Evolutionary conservation across 2,888 invertebrate species (phyloP).

Genomic region (Petrophora chlorosata): DNA sequence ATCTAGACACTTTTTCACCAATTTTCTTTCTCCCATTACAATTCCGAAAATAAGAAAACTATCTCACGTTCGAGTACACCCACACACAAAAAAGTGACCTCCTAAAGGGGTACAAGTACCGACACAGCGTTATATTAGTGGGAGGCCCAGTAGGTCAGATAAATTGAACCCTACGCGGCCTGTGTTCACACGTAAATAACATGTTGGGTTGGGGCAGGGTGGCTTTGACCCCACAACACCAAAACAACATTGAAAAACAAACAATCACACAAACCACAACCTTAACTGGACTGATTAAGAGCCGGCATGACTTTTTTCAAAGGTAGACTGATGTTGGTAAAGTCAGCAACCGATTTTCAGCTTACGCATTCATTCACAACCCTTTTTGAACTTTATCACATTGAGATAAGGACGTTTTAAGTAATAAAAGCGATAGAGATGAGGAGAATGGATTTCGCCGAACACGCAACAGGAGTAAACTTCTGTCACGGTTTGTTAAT

Average conservation of each 20-base stretch:
- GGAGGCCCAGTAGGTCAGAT: constrained; percentile 83
- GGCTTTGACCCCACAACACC: constrained; percentile 50
- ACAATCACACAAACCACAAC: constrained; percentile 11
- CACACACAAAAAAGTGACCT: constrained; percentile 50
- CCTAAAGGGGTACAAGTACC: constrained; percentile 63
- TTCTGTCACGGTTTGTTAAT: constrained; percentile 78
- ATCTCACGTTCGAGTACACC: constrained; percentile 25
- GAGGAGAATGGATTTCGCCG: constrained; percentile 69
- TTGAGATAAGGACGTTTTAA: constrained; percentile 38
- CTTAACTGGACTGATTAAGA: constrained; percentile 8
- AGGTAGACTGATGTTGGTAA: constrained; percentile 14
- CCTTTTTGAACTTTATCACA: constrained; percentile 39
- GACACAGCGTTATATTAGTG: constrained; percentile 72
- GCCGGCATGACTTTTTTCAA: not conserved
- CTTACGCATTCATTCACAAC: constrained; percentile 26
- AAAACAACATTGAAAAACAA: constrained; percentile 9
- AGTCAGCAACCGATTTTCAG: constrained; percentile 31
- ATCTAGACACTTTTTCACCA: not conserved
- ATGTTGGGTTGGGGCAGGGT: constrained; percentile 75
- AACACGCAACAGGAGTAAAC: constrained; percentile 78
- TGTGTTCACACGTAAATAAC: constrained; percentile 84
- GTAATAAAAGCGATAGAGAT: constrained; percentile 42
- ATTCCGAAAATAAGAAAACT: constrained; percentile 18
- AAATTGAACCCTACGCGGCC: constrained; percentile 81
- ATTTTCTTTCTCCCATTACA: constrained; percentile 1